Evolutionary conservation across 2,797 vertebrate species (phyloP).

Genomic region (Epinephelus malabaricus): DNA sequence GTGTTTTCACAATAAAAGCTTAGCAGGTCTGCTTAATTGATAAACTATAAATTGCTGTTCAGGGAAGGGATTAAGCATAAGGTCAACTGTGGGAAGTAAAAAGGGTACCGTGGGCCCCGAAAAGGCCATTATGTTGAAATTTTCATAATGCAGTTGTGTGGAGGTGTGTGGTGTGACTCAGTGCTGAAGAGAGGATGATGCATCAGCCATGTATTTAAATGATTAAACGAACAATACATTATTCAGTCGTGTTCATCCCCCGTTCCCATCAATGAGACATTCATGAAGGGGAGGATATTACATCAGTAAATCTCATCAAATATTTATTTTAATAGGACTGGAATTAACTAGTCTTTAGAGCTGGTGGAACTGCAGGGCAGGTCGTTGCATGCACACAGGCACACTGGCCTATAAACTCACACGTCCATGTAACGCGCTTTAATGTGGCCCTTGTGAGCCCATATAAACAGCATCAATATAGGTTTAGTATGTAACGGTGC

Average conservation of each 20-base stretch:
- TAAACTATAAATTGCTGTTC: too few species aligned
- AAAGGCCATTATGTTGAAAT: neutral
- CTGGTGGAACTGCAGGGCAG: neutral
- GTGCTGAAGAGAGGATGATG: neutral
- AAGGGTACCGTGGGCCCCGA: neutral
- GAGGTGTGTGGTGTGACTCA: neutral
- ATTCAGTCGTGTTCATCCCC: slow-evolving; percentile 20
- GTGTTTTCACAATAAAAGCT: neutral
- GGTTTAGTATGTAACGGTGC: slow-evolving; percentile 10
- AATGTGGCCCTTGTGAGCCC: slow-evolving; percentile 41
- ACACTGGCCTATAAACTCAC: slow-evolving; percentile 20
- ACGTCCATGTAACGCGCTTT: slow-evolving; percentile 31
- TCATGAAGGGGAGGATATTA: slow-evolving; percentile 3
- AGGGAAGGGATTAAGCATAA: neutral
- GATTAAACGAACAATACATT: slow-evolving; percentile 14
- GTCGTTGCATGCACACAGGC: neutral
- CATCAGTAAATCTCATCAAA: slow-evolving; percentile 49
- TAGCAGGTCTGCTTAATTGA: neutral
- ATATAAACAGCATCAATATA: slow-evolving; percentile 27
- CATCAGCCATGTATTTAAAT: neutral
- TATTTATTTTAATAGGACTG: slow-evolving; percentile 44
- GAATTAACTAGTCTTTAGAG: slow-evolving; percentile 23
- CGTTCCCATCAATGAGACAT: slow-evolving; percentile 4
- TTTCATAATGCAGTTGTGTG: neutral
- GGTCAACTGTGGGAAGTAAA: neutral